A percentile compares a stretch with the other conserved stretches of the same genome.
Conservation (phyloP, 2,888 invertebrate species). For the Orthosia gothica region DNA sequence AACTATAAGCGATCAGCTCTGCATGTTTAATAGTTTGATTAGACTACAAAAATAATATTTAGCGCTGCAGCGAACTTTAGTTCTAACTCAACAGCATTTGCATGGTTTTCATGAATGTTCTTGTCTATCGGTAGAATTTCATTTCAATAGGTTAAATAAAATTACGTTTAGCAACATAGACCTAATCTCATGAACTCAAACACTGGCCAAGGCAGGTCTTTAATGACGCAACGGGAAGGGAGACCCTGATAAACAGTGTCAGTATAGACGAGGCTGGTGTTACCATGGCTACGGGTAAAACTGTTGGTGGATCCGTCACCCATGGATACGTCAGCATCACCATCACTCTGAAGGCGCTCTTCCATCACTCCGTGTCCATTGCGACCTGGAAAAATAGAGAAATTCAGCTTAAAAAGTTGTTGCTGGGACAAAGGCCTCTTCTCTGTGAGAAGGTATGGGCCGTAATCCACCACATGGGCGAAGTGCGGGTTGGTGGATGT, state of each 20-base stretch:
- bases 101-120: too few species aligned
- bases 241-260: constrained; percentile 50
- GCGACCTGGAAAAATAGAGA: constrained; percentile 82
- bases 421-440: too few species aligned
- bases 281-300: constrained; percentile 24
- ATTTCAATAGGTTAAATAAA: too few species aligned
- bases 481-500: too few species aligned
- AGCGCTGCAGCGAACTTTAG: too few species aligned
- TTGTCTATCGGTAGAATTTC: too few species aligned
- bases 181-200: constrained; percentile 62
- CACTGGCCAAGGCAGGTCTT: constrained; percentile 88
- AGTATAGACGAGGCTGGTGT: constrained; percentile 29
- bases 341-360: constrained; percentile 74
- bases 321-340: constrained; percentile 43
- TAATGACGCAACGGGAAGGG: constrained; percentile 69
- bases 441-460: too few species aligned
- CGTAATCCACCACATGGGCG: too few species aligned
- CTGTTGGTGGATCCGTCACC: background rate
- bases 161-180: constrained; percentile 28
- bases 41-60: too few species aligned
- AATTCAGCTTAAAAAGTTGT: constrained; percentile 4
- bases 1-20: too few species aligned
- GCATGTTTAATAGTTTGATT: too few species aligned
- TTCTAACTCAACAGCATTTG: too few species aligned
- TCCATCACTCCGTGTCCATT: constrained; percentile 89